These are phyloP conservation scores for Propithecus deckenii DNA, from an alignment of 2,797 vertebrate species.

Conservation along the genomic window DNA sequence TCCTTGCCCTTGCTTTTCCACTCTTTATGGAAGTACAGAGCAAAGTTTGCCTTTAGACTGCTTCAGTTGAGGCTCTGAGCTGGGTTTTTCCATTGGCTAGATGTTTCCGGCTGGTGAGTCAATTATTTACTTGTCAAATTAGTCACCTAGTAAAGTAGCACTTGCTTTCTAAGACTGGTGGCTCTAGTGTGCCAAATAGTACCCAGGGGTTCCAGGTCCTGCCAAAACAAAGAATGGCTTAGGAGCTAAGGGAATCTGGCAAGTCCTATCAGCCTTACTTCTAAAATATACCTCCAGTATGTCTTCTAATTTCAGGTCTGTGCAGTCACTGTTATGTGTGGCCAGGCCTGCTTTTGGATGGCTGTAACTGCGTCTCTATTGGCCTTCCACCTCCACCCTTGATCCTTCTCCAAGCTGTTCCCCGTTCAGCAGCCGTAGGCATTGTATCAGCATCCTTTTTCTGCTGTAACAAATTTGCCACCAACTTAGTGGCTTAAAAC, in stretches of 20 bases:
- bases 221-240: slow-evolving; percentile 13
- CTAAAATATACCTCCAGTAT: neutral
- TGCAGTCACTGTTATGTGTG: accelerated
- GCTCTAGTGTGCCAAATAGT: neutral
- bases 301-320: neutral
- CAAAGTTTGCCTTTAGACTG: neutral
- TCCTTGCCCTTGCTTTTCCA: neutral
- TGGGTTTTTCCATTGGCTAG: neutral
- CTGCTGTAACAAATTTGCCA: neutral
- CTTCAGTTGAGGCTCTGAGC: neutral
- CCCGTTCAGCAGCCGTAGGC: neutral
- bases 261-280: neutral
- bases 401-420: neutral
- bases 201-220: neutral
- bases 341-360: neutral
- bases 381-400: neutral
- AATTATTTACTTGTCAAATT: slow-evolving; percentile 53
- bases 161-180: slow-evolving; percentile 32
- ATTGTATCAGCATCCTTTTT: neutral
- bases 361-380: neutral
- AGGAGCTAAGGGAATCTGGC: neutral
- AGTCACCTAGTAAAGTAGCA: slow-evolving; percentile 25
- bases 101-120: neutral
- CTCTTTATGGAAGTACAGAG: neutral
- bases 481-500: neutral